These are phyloP conservation scores for Eleutherodactylus coqui DNA, from an alignment of 2,797 vertebrate species.

Conservation along the genomic window DNA sequence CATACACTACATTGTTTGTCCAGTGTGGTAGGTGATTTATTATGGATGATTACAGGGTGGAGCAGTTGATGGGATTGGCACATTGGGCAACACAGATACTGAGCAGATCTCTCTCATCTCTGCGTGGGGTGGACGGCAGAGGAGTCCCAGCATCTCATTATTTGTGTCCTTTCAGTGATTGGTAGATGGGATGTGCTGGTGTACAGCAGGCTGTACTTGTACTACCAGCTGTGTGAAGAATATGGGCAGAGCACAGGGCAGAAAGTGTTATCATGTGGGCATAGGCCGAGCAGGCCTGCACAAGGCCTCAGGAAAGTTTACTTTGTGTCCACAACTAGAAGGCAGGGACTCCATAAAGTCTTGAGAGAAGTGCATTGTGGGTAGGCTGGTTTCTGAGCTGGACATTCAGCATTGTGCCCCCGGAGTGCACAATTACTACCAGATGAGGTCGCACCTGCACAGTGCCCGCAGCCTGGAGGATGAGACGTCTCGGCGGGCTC, in stretches of 20 bases:
- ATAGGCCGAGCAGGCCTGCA: not conserved
- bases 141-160: not conserved
- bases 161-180: not conserved
- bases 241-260: not conserved
- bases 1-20: not conserved
- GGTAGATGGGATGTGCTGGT: not conserved
- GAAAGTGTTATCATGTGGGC: not conserved
- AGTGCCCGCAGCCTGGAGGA: not conserved
- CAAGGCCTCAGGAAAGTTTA: too few species aligned
- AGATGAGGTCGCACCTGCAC: not conserved
- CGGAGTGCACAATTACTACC: not conserved
- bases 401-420: not conserved
- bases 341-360: too few species aligned
- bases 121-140: not conserved
- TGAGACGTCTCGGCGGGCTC: not conserved
- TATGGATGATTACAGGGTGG: slow-evolving; percentile 12
- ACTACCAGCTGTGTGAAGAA: too few species aligned
- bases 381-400: not conserved
- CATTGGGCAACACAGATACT: slow-evolving; percentile 27
- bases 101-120: not conserved
- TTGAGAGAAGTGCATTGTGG: not conserved
- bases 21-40: not conserved
- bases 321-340: too few species aligned
- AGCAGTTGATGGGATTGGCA: not conserved
- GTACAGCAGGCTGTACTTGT: not conserved